Conservation (phyloP, 1,140 invertebrate species). For the Cherax destructor region DNA sequence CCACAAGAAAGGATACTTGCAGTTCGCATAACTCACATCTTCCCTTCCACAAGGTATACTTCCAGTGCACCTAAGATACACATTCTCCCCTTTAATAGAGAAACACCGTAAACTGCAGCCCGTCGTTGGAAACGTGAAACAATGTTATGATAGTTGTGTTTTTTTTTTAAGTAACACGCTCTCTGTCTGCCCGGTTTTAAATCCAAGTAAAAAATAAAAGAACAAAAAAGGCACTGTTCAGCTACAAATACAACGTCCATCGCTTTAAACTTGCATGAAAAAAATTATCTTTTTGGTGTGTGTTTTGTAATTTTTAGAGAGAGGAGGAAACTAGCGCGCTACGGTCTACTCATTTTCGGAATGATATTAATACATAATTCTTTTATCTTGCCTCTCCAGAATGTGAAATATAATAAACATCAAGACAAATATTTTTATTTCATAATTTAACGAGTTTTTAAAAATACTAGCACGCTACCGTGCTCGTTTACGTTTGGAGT, state of each 20-base stretch:
- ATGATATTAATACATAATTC: background rate
- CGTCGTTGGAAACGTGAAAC: background rate
- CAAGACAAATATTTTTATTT: background rate
- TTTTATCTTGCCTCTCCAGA: background rate
- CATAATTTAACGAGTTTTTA: background rate
- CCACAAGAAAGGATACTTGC: too few relatives aligned
- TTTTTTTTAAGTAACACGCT: background rate
- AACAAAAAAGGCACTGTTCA: conserved; percentile 1
- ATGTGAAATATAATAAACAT: background rate
- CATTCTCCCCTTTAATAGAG: too few relatives aligned
- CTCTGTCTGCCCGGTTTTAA: background rate
- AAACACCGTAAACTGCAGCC: background rate
- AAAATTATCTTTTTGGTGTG: background rate
- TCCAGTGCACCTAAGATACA: too few relatives aligned
- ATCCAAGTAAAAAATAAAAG: conserved; percentile 37
- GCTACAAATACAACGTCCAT: conserved; percentile 7
- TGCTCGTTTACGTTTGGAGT: background rate
- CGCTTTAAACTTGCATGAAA: background rate
- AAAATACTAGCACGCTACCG: background rate
- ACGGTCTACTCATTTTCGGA: background rate
- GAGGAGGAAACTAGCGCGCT: background rate
- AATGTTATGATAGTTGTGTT: background rate
- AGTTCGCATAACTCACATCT: too few relatives aligned
- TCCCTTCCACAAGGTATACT: too few relatives aligned
- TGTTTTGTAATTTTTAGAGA: background rate